Conservation (phyloP, 2,797 vertebrate genomes). For the Falco novaeseelandiae region DNA sequence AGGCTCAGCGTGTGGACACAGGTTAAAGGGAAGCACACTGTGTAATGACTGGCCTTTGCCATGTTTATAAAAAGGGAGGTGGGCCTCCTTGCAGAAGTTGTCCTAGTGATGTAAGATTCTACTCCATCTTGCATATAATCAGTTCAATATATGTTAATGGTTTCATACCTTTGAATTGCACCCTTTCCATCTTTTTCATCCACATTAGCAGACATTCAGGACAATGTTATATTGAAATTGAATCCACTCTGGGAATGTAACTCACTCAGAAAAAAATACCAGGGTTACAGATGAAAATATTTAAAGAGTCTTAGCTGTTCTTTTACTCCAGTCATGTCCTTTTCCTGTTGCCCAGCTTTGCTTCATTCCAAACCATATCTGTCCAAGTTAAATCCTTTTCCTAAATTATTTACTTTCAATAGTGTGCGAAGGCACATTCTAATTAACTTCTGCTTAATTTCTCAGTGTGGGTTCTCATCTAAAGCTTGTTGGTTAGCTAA, state of each 20-base stretch:
- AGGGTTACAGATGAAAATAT: neutral
- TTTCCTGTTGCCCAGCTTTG: neutral
- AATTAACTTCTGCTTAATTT: neutral
- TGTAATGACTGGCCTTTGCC: neutral
- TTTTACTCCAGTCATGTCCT: neutral
- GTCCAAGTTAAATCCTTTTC: neutral
- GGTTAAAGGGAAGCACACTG: neutral
- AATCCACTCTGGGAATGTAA: neutral
- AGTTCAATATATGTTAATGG: neutral
- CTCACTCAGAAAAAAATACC: neutral
- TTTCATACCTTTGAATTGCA: neutral
- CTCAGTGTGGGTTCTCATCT: neutral
- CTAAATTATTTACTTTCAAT: constrained; percentile 3
- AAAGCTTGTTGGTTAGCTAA: neutral
- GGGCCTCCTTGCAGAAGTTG: neutral
- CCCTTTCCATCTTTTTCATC: neutral
- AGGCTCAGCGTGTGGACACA: neutral
- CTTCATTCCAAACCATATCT: neutral
- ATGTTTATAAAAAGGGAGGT: neutral
- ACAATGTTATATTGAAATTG: neutral
- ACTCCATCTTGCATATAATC: neutral
- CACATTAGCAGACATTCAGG: neutral
- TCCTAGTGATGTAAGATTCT: neutral
- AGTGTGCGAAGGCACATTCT: neutral
- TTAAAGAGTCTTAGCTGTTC: constrained; percentile 1